Evolutionary conservation across 2,797 vertebrate species (phyloP), one percentile per base, ranked within the genome.

Genomic region (Erpetoichthys calabaricus): DNA sequence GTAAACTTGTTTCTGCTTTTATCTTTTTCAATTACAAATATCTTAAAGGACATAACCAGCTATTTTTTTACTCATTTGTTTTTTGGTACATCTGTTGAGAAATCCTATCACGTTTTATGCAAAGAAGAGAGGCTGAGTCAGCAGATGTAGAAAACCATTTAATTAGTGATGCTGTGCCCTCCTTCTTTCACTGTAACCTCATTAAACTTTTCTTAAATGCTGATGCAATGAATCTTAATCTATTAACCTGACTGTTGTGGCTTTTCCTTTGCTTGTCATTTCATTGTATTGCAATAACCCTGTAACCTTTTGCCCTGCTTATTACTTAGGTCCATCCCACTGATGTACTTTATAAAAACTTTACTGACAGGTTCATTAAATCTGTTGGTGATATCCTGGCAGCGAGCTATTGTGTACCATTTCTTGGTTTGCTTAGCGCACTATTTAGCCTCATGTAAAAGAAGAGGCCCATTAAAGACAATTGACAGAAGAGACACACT

Each of bases 201-300:
- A 84, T 85, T 85, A 80, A 25, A 75, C 70, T 78, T 82, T 82
- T 76, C 80, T 67, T 66, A 71, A 75, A 84, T 80, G 80, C 83
- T 85, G 82, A 86, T 84, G 81, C 85, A 81, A 87, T 85, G 79
- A 82, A 82, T 84, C 79, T 81, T 73, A 84, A 86, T 84, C 81
- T 82, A 73, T 79, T 80, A 79, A 58, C 55, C 53, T 10, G 45
- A 78, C 80, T 81, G 78, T 72, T 80, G 81, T 79, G 76, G 74
- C 78, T 65, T 47, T 66, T 73, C 72, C 64, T 74, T 72, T 70
- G 53, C 57, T 55, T 51, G 8, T 47, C 61, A 43, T 49, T 53
- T 49, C 57, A 45, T 44, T 6, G 55, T 44, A 53, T 58, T 45
- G 4, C 53, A 6, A 8, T 9, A 8, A 47, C n/a, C 44, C 53